Evolutionary conservation across 2,797 vertebrate species (phyloP), one percentile per base, ranked within the genome.

Genomic region (Cynodonichthys magdalenae): DNA sequence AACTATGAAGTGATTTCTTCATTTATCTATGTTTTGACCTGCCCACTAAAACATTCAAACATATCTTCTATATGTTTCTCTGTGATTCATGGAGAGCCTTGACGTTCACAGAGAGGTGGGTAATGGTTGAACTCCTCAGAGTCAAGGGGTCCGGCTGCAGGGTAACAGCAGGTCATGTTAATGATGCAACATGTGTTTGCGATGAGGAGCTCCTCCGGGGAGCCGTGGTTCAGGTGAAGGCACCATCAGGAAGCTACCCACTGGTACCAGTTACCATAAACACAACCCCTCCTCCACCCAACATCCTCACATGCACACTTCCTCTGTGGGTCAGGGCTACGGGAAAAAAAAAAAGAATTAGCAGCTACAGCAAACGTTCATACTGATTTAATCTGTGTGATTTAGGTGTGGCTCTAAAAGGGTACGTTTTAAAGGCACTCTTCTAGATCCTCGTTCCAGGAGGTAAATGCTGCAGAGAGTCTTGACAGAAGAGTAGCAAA

Each of bases 131-230:
- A 73, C 77, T 72, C 84, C 74, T 61, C 63, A 63, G 78, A 66
- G 71, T 87, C 72, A 78, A 74, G 67, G 54, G 72, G 53, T 75
- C 73, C 28, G 63, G 51, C 70, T 67, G 70, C 80, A 81, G 77
- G 71, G 75, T 55, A 86, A 86, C 83, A 87, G 86, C 88, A 88
- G 91, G 85, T 54, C 77, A 57, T 51, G 81, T 76, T 92, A 91
- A 93, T 93, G 90, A 94, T 93, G 91, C 88, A 92, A 92, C 85
- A 91, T 41, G 61, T 92, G 91, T 93, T 93, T 92, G 85, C 89
- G 91, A 92, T 88, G 90, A 77, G 79, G 79, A 81, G 50, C 72
- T 52, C 76, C 90, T 78, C 81, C 4, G 29, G 92, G 81, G 90
- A 87, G 51, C 48, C 51, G 68, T 67, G 74, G 88, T 84, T 88